These are phyloP conservation scores for Caenorhabditis uteleia DNA, from an alignment of 2,888 invertebrate genomes.

Conservation along the genomic window DNA sequence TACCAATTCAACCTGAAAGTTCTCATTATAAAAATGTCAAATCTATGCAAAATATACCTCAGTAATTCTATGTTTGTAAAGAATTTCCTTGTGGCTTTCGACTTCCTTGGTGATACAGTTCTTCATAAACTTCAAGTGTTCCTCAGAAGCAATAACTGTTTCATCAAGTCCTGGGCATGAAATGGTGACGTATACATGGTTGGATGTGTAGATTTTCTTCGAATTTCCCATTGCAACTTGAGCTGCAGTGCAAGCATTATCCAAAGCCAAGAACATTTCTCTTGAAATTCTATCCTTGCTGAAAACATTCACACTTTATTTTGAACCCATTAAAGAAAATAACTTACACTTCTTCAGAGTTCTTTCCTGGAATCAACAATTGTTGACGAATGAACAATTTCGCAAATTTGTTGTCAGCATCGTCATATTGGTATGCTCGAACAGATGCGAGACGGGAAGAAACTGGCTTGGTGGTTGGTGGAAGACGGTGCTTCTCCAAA, in stretches of 20 bases:
- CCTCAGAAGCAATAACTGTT: constrained; percentile 26
- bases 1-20: constrained; percentile 45
- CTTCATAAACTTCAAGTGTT: constrained; percentile 40
- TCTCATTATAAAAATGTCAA: neutral
- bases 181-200: constrained; percentile 31
- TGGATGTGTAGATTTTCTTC: constrained; percentile 31
- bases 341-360: constrained; percentile 33
- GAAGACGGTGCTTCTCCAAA: constrained; percentile 62
- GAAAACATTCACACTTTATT: neutral
- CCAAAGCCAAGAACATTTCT: constrained; percentile 22
- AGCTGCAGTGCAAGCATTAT: constrained; percentile 36
- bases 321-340: neutral
- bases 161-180: constrained; percentile 31
- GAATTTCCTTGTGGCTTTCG: constrained; percentile 42
- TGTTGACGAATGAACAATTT: constrained; percentile 50
- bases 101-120: constrained; percentile 37
- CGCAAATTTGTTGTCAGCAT: constrained; percentile 42
- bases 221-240: constrained; percentile 33
- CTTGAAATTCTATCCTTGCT: constrained; percentile 14
- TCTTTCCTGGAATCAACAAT: constrained; percentile 27
- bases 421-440: constrained; percentile 49
- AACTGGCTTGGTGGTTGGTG: constrained; percentile 43
- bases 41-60: constrained; percentile 21
- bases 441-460: constrained; percentile 47
- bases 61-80: constrained; percentile 55